Evolutionary conservation across 2,888 invertebrate genomes (phyloP).

Genomic region (Cynaeus angustus): DNA sequence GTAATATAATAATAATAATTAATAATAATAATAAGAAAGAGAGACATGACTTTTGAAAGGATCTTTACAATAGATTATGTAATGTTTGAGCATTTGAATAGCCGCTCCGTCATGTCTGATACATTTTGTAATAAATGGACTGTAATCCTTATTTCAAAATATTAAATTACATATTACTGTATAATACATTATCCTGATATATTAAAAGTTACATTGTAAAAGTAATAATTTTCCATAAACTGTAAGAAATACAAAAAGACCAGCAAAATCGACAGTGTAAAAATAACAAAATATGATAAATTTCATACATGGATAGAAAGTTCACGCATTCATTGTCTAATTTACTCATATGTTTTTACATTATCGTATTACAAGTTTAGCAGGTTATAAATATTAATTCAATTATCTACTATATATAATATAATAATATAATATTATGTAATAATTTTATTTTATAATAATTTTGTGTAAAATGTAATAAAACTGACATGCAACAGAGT

Average conservation of each 20-base stretch:
- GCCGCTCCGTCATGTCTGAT: constrained; percentile 64
- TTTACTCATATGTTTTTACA: constrained; percentile 70
- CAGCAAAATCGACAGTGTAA: constrained; percentile 70
- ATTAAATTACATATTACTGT: constrained; percentile 62
- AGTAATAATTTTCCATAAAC: constrained; percentile 60
- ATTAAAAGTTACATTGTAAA: constrained; percentile 63
- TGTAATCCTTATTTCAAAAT: constrained; percentile 55
- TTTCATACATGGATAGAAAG: constrained; percentile 66
- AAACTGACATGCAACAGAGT: constrained; percentile 71
- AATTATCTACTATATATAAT: constrained; percentile 69
- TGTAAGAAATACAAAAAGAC: constrained; percentile 64
- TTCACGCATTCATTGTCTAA: constrained; percentile 70
- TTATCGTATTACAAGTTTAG: constrained; percentile 71
- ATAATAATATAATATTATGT: constrained; percentile 68
- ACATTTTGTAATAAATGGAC: constrained; percentile 49
- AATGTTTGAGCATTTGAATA: constrained; percentile 64
- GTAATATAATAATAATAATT: constrained; percentile 59
- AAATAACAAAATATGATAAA: constrained; percentile 65
- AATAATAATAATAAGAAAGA: constrained; percentile 64
- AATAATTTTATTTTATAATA: constrained; percentile 68
- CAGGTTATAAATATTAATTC: constrained; percentile 71
- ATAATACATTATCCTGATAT: constrained; percentile 65
- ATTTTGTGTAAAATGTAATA: constrained; percentile 71
- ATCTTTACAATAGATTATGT: constrained; percentile 65
- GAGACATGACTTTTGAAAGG: constrained; percentile 65